Evolutionary conservation across 2,797 vertebrate species (phyloP).

Genomic region (Eidolon dupreanum): DNA sequence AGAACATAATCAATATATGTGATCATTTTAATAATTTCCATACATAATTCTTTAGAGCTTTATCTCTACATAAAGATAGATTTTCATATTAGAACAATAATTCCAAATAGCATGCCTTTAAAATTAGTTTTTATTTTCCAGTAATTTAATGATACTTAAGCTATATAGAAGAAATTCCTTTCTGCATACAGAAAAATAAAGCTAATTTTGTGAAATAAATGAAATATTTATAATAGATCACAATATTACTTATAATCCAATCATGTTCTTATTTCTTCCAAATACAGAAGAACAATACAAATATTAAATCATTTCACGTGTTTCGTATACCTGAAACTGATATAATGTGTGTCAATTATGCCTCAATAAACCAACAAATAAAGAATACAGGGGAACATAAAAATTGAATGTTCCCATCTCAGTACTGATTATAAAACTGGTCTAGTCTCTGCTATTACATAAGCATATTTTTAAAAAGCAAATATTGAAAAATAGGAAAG

Average conservation of each 20-base stretch:
- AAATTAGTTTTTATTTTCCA: conserved; percentile 2
- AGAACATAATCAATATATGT: not conserved
- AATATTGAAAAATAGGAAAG: conserved; percentile 19
- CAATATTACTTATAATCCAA: conserved; percentile 36
- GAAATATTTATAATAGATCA: not conserved
- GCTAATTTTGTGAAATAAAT: conserved; percentile 15
- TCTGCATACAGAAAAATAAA: conserved; percentile 1
- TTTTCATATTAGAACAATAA: conserved; percentile 30
- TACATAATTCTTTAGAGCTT: not conserved
- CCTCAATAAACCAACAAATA: not conserved
- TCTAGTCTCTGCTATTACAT: not conserved
- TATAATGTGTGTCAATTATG: not conserved
- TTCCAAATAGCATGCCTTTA: conserved; percentile 6
- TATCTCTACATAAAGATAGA: conserved; percentile 6
- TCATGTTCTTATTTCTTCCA: not conserved
- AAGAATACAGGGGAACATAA: not conserved
- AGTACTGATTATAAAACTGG: not conserved
- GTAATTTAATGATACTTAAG: conserved; percentile 2
- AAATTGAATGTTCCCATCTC: not conserved
- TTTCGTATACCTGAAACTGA: not conserved
- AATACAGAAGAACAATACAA: not conserved
- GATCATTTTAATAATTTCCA: conserved; percentile 26
- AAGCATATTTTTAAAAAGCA: conserved; percentile 4
- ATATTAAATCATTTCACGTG: not conserved
- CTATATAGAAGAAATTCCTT: conserved; percentile 2